Base-by-base conservation (phyloP, 2,113 vertebrate species). In the Emydura subglobosa region DNA sequence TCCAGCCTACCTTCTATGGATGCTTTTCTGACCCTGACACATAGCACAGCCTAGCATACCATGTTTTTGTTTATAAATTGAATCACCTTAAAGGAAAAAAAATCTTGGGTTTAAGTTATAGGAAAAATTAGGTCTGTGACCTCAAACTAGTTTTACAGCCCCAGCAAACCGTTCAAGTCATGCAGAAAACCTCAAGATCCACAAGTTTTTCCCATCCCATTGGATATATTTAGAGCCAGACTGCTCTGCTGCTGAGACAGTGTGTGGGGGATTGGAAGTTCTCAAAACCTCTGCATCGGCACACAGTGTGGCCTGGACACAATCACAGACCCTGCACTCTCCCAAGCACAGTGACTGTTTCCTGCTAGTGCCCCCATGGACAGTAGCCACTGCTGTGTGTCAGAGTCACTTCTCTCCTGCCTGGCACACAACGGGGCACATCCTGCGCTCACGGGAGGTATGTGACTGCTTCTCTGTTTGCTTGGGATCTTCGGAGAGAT, bases 121-220 rank as follows among this genome's bases (percentile, higher is more conserved):
- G 85, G 82, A 72, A 91, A 95, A 94, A 82, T 8, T 83, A 92
- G 19, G 42, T 59, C 24, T 93, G 61, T 59, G 57, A 84, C 65
- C 79, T 83, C 27, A 94, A 85, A 78, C 10, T 10, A 0, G 1
- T n/a, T 72, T 96, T 87, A 89, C 47, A 13, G 3, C 57, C 79
- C 83, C 85, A 89, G 91, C 93, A 84, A 96, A 84, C 42, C 72
- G 79, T 4, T 82, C 17, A 86, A 89, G 81, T 79, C 50, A 88
- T 27, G 54, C 83, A 86, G 59, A 83, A 94, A 96, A 88, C 74
- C 89, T 90, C 91, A 94, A 82, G 59, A 88, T 39, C 86, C 92
- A 31, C 81, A 94, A 82, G 61, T 68, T 42, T 74, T 94, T 57
- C 82, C 61, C 44, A 82, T 82, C 61, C 34, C 50, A 24, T 59